Conservation (phyloP, 2,888 invertebrate genomes). For the Tachina grossa region DNA sequence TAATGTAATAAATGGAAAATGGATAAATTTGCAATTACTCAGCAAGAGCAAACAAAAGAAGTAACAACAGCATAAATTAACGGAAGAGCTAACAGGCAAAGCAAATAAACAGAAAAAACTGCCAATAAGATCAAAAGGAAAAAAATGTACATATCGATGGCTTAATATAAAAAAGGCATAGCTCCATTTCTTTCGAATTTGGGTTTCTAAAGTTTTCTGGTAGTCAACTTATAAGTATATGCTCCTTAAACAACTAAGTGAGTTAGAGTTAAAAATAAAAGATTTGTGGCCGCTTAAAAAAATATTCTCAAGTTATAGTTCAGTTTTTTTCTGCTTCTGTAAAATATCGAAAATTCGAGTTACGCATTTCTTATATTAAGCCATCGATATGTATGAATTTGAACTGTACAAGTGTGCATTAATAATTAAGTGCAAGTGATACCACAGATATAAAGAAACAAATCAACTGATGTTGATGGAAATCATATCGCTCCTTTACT, state of each 20-base stretch:
- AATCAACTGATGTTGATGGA: background rate
- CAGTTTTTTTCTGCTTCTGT: too few relatives aligned
- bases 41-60: slow-evolving; percentile 11
- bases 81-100: background rate
- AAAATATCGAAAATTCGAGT: too few relatives aligned
- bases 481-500: background rate
- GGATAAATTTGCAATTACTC: background rate
- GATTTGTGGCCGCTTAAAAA: too few relatives aligned
- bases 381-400: too few relatives aligned
- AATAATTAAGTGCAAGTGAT: background rate
- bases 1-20: background rate
- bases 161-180: too few relatives aligned
- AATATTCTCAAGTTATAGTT: too few relatives aligned
- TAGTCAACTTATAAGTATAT: too few relatives aligned
- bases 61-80: slow-evolving; percentile 4
- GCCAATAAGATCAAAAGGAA: background rate
- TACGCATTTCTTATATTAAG: too few relatives aligned
- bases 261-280: too few relatives aligned
- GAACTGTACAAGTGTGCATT: background rate
- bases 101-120: background rate
- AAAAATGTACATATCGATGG: background rate
- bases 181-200: too few relatives aligned
- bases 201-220: too few relatives aligned
- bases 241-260: too few relatives aligned
- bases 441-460: background rate